Conservation (phyloP, 1,140 invertebrate species). For the Metaphire vulgaris region DNA sequence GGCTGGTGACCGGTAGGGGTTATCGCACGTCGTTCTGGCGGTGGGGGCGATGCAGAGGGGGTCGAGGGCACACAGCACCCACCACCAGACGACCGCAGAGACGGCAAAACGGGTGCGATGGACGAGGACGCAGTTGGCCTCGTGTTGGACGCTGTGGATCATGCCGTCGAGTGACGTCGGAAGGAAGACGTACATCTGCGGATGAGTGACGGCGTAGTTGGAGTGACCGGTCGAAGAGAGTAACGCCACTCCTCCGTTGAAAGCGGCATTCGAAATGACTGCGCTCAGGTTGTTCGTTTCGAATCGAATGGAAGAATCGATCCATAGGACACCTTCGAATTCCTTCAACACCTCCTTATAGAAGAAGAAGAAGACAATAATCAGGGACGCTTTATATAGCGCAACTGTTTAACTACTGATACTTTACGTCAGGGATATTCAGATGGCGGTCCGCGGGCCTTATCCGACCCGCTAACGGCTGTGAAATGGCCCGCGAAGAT, state of each 20-base stretch:
- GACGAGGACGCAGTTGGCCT: not conserved
- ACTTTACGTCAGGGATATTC: too few species aligned
- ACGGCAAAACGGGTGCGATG: slow-evolving; percentile 28
- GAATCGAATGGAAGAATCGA: slow-evolving; percentile 9
- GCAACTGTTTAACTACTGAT: too few species aligned
- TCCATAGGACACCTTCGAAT: slow-evolving; percentile 9
- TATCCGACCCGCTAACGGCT: too few species aligned
- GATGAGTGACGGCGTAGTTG: slow-evolving; percentile 17
- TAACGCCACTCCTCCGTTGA: not conserved
- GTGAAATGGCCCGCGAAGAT: too few species aligned
- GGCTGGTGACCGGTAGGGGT: slow-evolving; percentile 6
- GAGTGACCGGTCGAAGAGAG: slow-evolving; percentile 7
- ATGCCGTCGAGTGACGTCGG: not conserved
- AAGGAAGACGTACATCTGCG: slow-evolving; percentile 4
- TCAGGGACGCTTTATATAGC: too few species aligned
- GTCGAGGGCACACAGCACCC: slow-evolving; percentile 22
- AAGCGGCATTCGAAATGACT: not conserved
- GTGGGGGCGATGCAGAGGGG: slow-evolving; percentile 28
- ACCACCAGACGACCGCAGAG: slow-evolving; percentile 30
- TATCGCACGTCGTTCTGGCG: too few species aligned
- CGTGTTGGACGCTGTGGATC: not conserved
- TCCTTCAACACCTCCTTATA: slow-evolving; percentile 13
- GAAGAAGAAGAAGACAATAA: too few species aligned
- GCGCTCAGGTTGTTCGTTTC: not conserved
- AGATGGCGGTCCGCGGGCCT: too few species aligned